Percentiles rank a stretch among this genome's conserved stretches.
Conservation (phyloP, 2,888 invertebrate species). For the Trilocha varians region DNA sequence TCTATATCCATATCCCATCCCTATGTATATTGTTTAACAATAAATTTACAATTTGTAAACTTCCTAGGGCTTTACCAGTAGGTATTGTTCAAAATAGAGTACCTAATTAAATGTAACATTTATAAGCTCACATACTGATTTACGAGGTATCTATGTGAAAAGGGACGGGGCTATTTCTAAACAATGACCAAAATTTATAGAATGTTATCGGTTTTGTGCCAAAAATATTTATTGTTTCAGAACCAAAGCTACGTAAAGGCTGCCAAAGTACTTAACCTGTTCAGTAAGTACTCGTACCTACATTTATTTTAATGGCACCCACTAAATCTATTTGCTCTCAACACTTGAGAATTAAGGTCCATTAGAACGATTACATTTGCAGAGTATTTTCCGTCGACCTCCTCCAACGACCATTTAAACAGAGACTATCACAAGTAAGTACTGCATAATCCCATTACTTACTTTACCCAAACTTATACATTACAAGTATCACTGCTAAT, state of each 20-base stretch:
- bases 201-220: too few species aligned
- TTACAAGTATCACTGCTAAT: too few species aligned
- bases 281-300: conserved; percentile 5
- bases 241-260: conserved; percentile 2
- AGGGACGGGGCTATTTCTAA: too few species aligned
- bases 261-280: conserved; percentile 1
- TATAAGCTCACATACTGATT: too few species aligned
- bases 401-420: conserved; percentile 3
- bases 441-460: conserved; percentile 3
- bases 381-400: conserved; percentile 5
- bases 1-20: too few species aligned
- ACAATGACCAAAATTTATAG: too few species aligned
- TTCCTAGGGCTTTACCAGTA: too few species aligned
- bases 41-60: too few species aligned
- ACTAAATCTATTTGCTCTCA: conserved; percentile 10
- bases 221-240: background rate
- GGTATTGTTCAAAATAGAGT: too few species aligned
- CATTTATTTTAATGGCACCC: conserved; percentile 8
- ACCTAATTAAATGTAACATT: too few species aligned
- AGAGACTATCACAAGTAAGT: conserved; percentile 1
- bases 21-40: too few species aligned
- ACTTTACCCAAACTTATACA: conserved; percentile 1
- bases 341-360: conserved; percentile 10
- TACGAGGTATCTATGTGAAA: too few species aligned
- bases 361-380: conserved; percentile 12